Conservation (phyloP, 2,113 vertebrate species). For the Sapajus apella region DNA sequence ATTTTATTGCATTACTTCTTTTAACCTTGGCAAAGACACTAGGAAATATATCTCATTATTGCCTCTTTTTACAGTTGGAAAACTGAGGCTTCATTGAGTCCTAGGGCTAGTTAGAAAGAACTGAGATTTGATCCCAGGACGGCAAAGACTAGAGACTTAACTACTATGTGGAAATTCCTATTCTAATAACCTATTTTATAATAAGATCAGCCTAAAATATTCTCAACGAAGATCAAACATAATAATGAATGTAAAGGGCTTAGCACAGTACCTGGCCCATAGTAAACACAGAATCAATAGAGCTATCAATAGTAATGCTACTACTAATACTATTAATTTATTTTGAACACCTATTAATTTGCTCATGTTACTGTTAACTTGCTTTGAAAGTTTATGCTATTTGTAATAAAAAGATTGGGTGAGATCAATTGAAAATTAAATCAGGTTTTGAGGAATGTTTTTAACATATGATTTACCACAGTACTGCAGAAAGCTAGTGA, state of each 20-base stretch:
- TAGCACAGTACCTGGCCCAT: not conserved
- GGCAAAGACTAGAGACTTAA: not conserved
- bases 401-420: constrained; percentile 6
- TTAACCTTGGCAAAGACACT: not conserved
- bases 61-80: not conserved
- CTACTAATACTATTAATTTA: not conserved
- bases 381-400: not conserved
- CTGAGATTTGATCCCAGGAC: not conserved
- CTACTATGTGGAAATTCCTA: not conserved
- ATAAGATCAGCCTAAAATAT: not conserved
- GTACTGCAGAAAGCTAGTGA: not conserved
- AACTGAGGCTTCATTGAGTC: not conserved
- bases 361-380: not conserved
- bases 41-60: not conserved
- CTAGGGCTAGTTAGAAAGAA: not conserved
- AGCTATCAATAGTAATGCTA: not conserved
- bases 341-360: not conserved
- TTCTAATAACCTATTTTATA: not conserved
- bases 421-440: not conserved
- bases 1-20: not conserved
- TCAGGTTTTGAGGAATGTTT: not conserved
- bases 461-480: not conserved
- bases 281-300: not conserved
- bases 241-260: not conserved
- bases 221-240: not conserved